Evolutionary conservation across 2,888 invertebrate species (phyloP).

Genomic region (Acleris holmiana): DNA sequence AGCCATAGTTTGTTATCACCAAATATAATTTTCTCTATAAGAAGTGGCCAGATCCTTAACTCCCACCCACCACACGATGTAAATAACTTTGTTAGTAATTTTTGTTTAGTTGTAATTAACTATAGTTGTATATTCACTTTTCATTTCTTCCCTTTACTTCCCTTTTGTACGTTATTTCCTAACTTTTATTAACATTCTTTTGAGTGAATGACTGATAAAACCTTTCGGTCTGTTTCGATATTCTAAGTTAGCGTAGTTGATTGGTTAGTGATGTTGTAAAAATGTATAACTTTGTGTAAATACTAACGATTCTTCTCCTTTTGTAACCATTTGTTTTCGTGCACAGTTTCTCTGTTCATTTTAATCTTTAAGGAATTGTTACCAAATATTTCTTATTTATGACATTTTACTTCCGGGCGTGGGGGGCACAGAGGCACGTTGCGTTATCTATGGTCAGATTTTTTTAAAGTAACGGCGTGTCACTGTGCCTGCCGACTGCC

Average conservation of each 20-base stretch:
- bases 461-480: constrained; percentile 33
- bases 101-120: constrained; percentile 61
- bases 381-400: constrained; percentile 84
- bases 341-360: constrained; percentile 49
- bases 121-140: constrained; percentile 55
- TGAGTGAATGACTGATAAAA: constrained; percentile 34
- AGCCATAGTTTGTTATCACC: constrained; percentile 51
- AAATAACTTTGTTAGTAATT: constrained; percentile 66
- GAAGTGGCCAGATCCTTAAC: constrained; percentile 72
- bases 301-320: constrained; percentile 61
- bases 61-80: constrained; percentile 78
- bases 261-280: constrained; percentile 72
- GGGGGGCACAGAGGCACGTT: constrained; percentile 18
- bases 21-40: constrained; percentile 54
- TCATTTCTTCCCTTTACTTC: constrained; percentile 43
- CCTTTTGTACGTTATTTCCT: constrained; percentile 35
- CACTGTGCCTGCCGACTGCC: constrained; percentile 40
- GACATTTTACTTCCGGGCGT: constrained; percentile 49
- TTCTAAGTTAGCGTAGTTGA: constrained; percentile 60
- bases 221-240: constrained; percentile 30
- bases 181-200: constrained; percentile 36
- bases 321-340: constrained; percentile 56
- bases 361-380: constrained; percentile 65
- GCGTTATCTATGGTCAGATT: background rate
- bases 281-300: constrained; percentile 64